Conservation (phyloP, 2,797 vertebrate species). For the Anas flavirostris region DNA sequence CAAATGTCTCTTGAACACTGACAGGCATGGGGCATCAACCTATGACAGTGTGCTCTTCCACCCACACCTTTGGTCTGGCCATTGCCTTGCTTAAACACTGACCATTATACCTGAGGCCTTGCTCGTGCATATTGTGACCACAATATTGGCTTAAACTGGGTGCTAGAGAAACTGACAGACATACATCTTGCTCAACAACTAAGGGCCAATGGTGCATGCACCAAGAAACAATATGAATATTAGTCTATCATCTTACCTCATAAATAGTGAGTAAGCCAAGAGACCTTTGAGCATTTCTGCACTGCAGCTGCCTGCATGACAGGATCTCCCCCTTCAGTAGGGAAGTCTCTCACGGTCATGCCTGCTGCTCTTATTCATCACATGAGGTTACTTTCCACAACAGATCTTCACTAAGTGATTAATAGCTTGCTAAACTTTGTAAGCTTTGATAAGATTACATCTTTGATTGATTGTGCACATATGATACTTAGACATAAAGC, state of each 20-base stretch:
- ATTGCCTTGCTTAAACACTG: background rate
- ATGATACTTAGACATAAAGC: background rate
- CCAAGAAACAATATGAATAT: too few relatives aligned
- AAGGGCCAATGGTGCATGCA: background rate
- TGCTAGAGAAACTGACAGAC: background rate
- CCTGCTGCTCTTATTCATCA: background rate
- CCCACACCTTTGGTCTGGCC: background rate
- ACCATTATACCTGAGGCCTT: background rate
- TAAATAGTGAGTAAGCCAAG: background rate
- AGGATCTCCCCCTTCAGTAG: background rate
- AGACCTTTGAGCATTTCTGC: background rate
- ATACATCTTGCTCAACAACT: background rate
- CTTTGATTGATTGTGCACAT: background rate
- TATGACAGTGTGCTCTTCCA: background rate
- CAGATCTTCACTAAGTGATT: background rate
- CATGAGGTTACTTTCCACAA: background rate
- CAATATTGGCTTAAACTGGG: background rate
- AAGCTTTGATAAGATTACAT: background rate
- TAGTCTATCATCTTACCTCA: background rate
- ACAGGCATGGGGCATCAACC: background rate
- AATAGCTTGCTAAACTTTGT: background rate
- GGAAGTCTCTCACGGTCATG: background rate
- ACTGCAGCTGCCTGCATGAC: background rate
- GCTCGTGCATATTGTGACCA: background rate
- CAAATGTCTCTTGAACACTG: background rate